Conservation (phyloP, 2,888 invertebrate species). For the Parnassius apollo region DNA sequence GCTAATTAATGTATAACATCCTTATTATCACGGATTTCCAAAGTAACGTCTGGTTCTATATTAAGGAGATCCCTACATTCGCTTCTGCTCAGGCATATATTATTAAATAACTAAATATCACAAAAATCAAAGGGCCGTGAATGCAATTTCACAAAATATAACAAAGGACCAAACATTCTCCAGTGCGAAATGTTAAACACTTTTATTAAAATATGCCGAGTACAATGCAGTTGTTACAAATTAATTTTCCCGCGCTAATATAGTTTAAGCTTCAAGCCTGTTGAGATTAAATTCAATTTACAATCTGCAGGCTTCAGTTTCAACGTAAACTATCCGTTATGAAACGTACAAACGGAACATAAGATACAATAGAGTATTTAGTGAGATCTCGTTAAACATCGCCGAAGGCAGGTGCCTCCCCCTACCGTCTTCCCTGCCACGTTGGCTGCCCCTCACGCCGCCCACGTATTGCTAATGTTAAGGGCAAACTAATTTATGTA, state of each 20-base stretch:
- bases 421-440: conserved; percentile 28
- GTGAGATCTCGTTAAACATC: conserved; percentile 63
- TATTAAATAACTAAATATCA: conserved; percentile 11
- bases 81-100: not conserved
- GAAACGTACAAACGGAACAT: conserved; percentile 52
- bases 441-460: conserved; percentile 23
- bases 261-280: conserved; percentile 21
- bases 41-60: no score
- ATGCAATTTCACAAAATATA: conserved; percentile 12
- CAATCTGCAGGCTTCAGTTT: conserved; percentile 37
- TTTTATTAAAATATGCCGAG: conserved; percentile 23
- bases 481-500: conserved; percentile 44
- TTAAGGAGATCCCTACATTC: not conserved
- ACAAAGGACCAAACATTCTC: conserved; percentile 6
- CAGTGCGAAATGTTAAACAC: conserved; percentile 22
- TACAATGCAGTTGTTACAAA: conserved; percentile 25
- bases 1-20: no score
- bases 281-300: conserved; percentile 27
- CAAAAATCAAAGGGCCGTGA: not conserved
- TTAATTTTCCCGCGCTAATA: conserved; percentile 23
- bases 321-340: conserved; percentile 39
- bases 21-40: no score
- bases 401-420: conserved; percentile 13
- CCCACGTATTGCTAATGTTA: conserved; percentile 61
- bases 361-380: conserved; percentile 54